Evolutionary conservation across 1,140 invertebrate species (phyloP), one percentile per base, ranked within the genome.

Genomic region (Trichoplusia ni): DNA sequence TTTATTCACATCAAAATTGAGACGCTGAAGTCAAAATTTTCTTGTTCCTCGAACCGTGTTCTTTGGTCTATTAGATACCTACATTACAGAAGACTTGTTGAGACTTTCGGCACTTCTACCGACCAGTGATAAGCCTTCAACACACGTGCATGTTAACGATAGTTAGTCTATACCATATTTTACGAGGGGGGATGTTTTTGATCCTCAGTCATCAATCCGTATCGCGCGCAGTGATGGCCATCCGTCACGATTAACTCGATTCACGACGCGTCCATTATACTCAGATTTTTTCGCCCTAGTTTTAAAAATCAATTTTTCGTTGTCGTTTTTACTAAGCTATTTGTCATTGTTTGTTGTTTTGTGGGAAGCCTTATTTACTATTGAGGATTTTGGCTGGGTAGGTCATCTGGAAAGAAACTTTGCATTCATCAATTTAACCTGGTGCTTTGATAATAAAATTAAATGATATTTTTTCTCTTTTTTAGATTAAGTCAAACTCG

Each of bases 131-230:
- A n/a, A n/a, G n/a, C n/a, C n/a, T n/a, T n/a, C n/a, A n/a, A n/a
- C n/a, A n/a, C n/a, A n/a, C n/a, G n/a, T n/a, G n/a, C n/a, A n/a
- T n/a, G n/a, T n/a, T n/a, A n/a, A n/a, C n/a, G n/a, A n/a, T n/a
- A n/a, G n/a, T n/a, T n/a, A n/a, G n/a, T n/a, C n/a, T n/a, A 49
- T 49, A 29, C 46, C 7, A 49, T 49, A 16, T 49, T 49, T 49
- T 49, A 49, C 9, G 25, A 11, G 8, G 4, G 23, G 46, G 1
- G 51, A 27, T 40, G 21, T 56, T 56, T 56, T 56, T 11, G 46
- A 35, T 51, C 9, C 21, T n/a, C 49, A 13, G 31, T 33, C 13
- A 54, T 54, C 49, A 54, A 54, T 54, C 49, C 23, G 49, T 11
- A 31, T 25, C 33, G 21, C 14, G 1, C 46, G 18, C 14, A 31